Base-by-base conservation (phyloP, 2,113 vertebrate genomes). In the Numenius arquata region DNA sequence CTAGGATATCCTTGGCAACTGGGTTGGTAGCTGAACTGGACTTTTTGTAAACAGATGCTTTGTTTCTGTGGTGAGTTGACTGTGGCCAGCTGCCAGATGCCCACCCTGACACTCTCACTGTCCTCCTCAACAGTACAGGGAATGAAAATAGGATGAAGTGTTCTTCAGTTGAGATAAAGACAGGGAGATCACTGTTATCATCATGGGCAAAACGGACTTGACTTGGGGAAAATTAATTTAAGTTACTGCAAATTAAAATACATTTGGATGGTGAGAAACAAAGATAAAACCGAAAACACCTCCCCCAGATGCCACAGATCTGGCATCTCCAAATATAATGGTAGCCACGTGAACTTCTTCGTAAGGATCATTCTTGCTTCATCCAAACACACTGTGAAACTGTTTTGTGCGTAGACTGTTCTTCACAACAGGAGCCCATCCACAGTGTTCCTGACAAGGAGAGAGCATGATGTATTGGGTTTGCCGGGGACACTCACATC, bases 381-480 rank as follows among this genome's bases (percentile, higher is more conserved):
- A 36, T 56, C 65, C 56, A 67, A 78, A 81, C 18, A 34, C 26
- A 22, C n/a, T 67, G 53, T 8, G 23, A 14, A 73, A 19, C 8
- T 38, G 29, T 45, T 80, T 23, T 1, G 1, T 14, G 8, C 30
- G 32, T 62, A 47, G 65, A 21, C 41, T 25, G 8, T 41, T 26
- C 15, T 56, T 21, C n/a, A 11, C 27, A 62, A 8, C 17, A 58
- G 47, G 65, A 78, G n/a, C 38, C 38, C 48, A 40, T 15, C 32
- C 1, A 1, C 45, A 48, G 45, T 5, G 15, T 18, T 73, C 14
- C 36, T 2, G 2, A 3, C 50, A 12, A 27, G 70, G 68, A 48
- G 1, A 32, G 56, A 73, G 47, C 22, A 9, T 0, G 36, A 22
- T 52, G 45, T 40, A 10, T 27, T 5, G 1, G 34, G 4, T 56